phyloP scores from a whole-genome alignment of 2,888 invertebrate genomes.

The Synergus gifuensis region DNA sequence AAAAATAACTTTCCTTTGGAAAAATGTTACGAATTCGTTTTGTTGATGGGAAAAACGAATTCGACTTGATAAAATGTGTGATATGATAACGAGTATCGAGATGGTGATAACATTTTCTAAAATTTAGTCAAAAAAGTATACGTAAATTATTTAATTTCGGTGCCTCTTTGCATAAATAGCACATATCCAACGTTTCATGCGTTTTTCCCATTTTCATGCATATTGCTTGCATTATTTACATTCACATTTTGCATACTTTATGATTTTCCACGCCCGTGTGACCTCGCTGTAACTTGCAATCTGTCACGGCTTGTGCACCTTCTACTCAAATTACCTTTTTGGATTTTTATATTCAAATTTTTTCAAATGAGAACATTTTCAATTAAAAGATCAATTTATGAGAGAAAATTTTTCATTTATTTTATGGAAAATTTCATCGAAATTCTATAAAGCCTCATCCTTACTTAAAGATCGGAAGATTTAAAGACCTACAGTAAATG shows the following conservation, averaged over 20 bases:
- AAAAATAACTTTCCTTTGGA: no score
- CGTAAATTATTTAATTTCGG: constrained; percentile 49
- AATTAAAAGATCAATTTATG: not conserved
- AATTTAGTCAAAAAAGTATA: not conserved
- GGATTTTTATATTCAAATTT: constrained; percentile 62
- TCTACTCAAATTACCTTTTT: constrained; percentile 47
- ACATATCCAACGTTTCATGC: constrained; percentile 68
- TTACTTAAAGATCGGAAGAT: no score
- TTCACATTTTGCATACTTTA: constrained; percentile 75
- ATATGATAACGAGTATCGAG: not conserved
- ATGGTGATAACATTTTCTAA: not conserved
- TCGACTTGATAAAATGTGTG: no score
- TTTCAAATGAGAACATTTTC: constrained; percentile 53
- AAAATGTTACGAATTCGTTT: no score
- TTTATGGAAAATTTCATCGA: no score
- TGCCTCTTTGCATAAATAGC: constrained; percentile 51
- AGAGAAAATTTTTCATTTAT: no score
- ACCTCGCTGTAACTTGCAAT: constrained; percentile 56
- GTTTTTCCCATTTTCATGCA: constrained; percentile 73
- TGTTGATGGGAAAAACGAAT: no score
- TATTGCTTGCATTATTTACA: constrained; percentile 72
- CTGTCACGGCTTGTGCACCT: constrained; percentile 51
- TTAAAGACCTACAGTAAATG: no score
- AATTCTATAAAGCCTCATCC: no score
- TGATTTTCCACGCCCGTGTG: constrained; percentile 70